Evolutionary conservation across 1,140 invertebrate species (phyloP).

Genomic region (Sinella curviseta): DNA sequence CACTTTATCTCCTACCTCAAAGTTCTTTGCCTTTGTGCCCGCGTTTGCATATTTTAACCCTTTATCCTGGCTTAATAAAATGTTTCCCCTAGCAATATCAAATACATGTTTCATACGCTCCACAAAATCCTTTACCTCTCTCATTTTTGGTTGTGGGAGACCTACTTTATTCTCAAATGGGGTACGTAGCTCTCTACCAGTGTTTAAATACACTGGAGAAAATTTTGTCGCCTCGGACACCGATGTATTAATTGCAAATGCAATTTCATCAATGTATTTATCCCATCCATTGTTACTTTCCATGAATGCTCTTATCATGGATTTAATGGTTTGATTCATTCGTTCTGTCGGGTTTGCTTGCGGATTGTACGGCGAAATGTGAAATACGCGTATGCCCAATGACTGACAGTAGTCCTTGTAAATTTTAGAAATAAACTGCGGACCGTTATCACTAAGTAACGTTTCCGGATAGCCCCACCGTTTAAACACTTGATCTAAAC

Average conservation of each 20-base stretch:
- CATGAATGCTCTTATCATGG: conserved; percentile 45
- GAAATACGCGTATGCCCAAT: conserved; percentile 13
- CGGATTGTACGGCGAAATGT: conserved; percentile 45
- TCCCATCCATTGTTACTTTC: conserved; percentile 50
- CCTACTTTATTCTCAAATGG: background rate
- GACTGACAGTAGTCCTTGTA: conserved; percentile 16
- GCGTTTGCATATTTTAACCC: conserved; percentile 13
- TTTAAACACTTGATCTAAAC: background rate
- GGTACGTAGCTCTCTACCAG: background rate
- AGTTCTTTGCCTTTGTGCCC: background rate
- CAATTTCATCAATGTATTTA: conserved; percentile 51
- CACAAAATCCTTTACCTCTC: background rate
- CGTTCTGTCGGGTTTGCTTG: conserved; percentile 45
- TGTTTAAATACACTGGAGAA: background rate
- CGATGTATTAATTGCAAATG: conserved; percentile 55
- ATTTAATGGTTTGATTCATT: conserved; percentile 44
- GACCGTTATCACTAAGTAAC: conserved; percentile 29
- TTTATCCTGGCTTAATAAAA: background rate
- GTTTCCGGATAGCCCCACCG: conserved; percentile 16
- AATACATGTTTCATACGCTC: background rate
- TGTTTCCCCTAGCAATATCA: conserved; percentile 13
- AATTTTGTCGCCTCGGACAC: conserved; percentile 34
- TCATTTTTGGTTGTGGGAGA: background rate
- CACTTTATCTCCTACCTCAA: conserved; percentile 27
- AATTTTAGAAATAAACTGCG: conserved; percentile 18